phyloP scores from a whole-genome alignment of 2,113 vertebrate genomes.

The Hemiprocne comata region DNA sequence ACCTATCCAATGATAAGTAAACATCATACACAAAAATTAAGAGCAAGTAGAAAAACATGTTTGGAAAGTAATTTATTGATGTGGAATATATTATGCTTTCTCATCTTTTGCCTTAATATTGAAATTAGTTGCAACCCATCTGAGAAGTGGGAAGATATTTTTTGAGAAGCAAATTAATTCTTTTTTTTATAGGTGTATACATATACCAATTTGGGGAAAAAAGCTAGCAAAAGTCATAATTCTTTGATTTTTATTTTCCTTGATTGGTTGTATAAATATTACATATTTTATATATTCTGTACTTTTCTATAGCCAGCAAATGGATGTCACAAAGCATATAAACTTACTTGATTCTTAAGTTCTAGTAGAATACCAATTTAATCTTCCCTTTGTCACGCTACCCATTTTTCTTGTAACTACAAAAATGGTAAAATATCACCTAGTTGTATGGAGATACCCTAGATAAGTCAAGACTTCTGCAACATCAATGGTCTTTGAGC shows the following conservation, averaged over 20 bases:
- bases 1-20: background rate
- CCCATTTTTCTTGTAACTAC: background rate
- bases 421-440: background rate
- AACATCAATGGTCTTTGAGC: slow-evolving; percentile 52
- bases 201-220: background rate
- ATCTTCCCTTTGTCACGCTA: background rate
- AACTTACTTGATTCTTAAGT: background rate
- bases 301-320: background rate
- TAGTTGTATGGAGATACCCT: background rate
- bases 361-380: background rate
- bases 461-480: slow-evolving; percentile 10
- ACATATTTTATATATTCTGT: background rate
- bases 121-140: background rate
- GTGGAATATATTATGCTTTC: background rate
- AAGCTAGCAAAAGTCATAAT: background rate
- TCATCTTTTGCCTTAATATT: background rate
- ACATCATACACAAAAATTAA: background rate
- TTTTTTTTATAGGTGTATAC: background rate
- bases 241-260: background rate
- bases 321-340: background rate
- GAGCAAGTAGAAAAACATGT: background rate
- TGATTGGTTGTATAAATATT: background rate
- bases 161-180: background rate
- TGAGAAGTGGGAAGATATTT: background rate
- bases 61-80: background rate